Percentiles rank a stretch among this genome's conserved stretches.
Conservation (phyloP, 2,113 vertebrate genomes). For the Zosterops japonicus region DNA sequence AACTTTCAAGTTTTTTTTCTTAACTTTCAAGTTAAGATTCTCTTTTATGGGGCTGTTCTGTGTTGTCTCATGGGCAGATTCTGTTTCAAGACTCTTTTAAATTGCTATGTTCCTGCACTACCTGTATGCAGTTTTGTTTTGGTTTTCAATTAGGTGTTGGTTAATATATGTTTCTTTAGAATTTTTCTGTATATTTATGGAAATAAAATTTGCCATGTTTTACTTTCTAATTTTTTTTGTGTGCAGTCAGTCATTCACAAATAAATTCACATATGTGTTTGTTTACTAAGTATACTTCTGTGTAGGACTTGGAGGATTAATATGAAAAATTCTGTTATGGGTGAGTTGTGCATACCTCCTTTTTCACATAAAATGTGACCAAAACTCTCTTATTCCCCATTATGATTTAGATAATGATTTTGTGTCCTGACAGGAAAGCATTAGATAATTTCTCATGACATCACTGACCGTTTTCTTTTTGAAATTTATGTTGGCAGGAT, state of each 20-base stretch:
- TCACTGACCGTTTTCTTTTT: not conserved
- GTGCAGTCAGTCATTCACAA: not conserved
- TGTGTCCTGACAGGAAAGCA: not conserved
- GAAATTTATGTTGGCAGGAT: not conserved
- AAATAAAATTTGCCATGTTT: not conserved
- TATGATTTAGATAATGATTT: not conserved
- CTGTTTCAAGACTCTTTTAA: not conserved
- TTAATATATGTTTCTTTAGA: not conserved
- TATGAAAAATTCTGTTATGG: not conserved
- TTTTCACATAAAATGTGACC: not conserved
- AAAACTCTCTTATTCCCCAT: not conserved
- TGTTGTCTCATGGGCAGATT: not conserved
- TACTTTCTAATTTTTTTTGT: not conserved
- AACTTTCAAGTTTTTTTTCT: not conserved
- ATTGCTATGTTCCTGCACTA: not conserved
- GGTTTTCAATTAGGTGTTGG: not conserved
- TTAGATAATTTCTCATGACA: not conserved
- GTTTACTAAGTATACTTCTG: not conserved
- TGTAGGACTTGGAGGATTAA: not conserved
- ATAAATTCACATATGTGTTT: not conserved
- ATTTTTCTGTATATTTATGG: not conserved
- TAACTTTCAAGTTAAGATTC: not conserved
- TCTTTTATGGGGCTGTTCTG: not conserved
- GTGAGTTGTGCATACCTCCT: not conserved
- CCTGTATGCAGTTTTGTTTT: not conserved